These are phyloP conservation scores for Pogonomyrmex californicus DNA, from an alignment of 1,140 invertebrate species.

Conservation along the genomic window DNA sequence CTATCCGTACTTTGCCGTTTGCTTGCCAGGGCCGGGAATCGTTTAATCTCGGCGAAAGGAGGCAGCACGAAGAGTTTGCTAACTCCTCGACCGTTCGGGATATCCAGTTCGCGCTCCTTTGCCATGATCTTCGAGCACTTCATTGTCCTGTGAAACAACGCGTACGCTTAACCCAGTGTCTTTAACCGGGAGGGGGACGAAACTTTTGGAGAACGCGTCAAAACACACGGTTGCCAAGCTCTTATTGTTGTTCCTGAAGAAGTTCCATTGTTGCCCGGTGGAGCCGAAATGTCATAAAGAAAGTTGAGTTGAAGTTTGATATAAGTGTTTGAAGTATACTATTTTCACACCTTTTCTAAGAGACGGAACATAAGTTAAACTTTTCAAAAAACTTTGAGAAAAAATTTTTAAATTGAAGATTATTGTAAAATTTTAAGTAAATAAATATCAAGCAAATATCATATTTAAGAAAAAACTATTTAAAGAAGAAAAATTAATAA, in stretches of 20 bases:
- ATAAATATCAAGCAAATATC: neutral
- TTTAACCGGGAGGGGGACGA: neutral
- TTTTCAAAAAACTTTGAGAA: neutral
- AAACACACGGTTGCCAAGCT: neutral
- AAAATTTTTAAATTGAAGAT: neutral
- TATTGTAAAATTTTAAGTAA: neutral
- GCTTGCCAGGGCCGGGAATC: slow-evolving; percentile 48
- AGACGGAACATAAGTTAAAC: neutral
- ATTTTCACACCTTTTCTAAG: neutral
- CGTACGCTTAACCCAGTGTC: slow-evolving; percentile 24
- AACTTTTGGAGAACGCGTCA: slow-evolving; percentile 31
- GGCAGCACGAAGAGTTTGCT: slow-evolving; percentile 46
- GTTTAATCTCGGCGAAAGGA: slow-evolving; percentile 70
- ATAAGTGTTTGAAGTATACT: slow-evolving; percentile 20
- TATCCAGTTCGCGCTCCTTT: slow-evolving; percentile 47
- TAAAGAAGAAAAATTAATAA: too few relatives aligned
- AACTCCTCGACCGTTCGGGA: slow-evolving; percentile 46
- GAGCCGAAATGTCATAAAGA: neutral
- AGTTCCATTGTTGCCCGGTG: neutral
- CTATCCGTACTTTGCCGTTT: slow-evolving; percentile 33
- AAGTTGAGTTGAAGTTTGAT: slow-evolving; percentile 29
- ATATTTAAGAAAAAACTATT: neutral
- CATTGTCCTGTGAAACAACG: slow-evolving; percentile 19
- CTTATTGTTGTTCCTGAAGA: slow-evolving; percentile 17
- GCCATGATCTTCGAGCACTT: slow-evolving; percentile 43